Evolutionary conservation across 2,888 invertebrate genomes (phyloP).

Genomic region (Scaptomyza tumidula): DNA sequence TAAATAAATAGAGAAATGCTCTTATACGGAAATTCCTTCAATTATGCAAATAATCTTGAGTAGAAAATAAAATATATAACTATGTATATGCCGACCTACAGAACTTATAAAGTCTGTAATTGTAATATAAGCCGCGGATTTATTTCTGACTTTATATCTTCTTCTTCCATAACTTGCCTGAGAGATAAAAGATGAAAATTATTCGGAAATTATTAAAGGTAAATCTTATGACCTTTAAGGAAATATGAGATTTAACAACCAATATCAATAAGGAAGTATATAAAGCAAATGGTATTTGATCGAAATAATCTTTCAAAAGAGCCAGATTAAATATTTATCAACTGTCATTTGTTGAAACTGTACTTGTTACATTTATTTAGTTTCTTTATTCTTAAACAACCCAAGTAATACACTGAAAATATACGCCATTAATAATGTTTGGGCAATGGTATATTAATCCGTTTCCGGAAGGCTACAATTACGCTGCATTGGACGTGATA

Average conservation of each 20-base stretch:
- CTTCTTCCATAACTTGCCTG: not conserved
- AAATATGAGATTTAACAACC: not conserved
- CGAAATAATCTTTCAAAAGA: not conserved
- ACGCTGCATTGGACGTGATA: constrained; percentile 60
- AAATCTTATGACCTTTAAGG: not conserved
- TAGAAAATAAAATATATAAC: too few species aligned
- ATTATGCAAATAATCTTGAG: too few species aligned
- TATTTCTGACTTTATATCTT: too few species aligned
- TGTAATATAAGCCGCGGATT: too few species aligned
- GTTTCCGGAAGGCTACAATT: constrained; percentile 73
- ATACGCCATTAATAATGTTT: constrained; percentile 12
- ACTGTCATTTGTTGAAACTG: not conserved
- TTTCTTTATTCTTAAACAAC: not conserved
- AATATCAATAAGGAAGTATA: not conserved
- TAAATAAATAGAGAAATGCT: too few species aligned
- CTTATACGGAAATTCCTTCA: too few species aligned
- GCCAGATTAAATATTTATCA: not conserved
- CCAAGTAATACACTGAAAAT: constrained; percentile 2
- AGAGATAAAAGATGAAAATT: not conserved
- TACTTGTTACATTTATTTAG: constrained; percentile 1
- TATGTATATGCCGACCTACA: too few species aligned
- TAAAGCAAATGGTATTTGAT: too few species aligned
- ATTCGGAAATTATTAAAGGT: not conserved
- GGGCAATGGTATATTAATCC: constrained; percentile 67
- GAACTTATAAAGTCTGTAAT: not conserved